Conservation (phyloP, 2,888 invertebrate species). For the Hartigia nigra region DNA sequence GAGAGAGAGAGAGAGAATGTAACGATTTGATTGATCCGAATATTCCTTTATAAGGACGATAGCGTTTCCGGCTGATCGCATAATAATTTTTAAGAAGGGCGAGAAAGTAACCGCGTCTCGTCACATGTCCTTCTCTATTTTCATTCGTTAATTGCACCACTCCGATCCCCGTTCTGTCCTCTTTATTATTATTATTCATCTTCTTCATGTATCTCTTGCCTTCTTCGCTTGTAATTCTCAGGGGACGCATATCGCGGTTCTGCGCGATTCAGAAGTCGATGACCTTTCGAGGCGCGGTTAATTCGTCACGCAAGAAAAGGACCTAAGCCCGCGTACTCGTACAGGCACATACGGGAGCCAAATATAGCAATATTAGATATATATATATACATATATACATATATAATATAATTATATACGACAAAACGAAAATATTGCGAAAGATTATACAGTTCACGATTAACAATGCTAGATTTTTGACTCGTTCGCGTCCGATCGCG, state of each 20-base stretch:
- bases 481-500: constrained; percentile 2
- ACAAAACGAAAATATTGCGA: constrained; percentile 31
- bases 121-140: background rate
- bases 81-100: background rate
- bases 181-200: background rate
- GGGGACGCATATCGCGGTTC: no score
- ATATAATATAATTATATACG: constrained; percentile 29
- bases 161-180: background rate
- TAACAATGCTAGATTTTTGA: background rate
- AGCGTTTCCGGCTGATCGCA: background rate
- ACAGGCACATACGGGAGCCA: constrained; percentile 53
- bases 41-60: background rate
- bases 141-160: background rate
- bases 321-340: constrained; percentile 41
- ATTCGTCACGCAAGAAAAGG: background rate
- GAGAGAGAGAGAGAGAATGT: no score
- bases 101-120: background rate
- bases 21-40: background rate
- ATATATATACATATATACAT: constrained; percentile 2
- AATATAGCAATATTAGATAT: constrained; percentile 62
- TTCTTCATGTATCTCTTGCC: background rate
- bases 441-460: background rate
- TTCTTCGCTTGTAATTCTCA: background rate
- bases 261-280: background rate
- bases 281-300: background rate